phyloP scores from a whole-genome alignment of 2,113 vertebrate species.

The Scomber scombrus region DNA sequence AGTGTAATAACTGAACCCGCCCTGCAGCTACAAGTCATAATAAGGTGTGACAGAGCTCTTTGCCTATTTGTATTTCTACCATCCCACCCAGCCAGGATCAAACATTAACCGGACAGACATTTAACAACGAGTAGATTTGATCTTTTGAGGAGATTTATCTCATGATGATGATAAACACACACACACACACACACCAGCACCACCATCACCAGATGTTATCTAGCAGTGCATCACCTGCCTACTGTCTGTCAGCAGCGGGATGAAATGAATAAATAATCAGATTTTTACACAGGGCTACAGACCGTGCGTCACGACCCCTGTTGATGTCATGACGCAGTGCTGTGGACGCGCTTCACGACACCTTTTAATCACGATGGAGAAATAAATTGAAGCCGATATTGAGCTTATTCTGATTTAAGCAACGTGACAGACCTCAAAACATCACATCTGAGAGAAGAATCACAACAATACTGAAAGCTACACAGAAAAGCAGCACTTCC shows the following conservation, averaged over 20 bases:
- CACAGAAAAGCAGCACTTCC: not conserved
- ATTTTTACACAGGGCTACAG: not conserved
- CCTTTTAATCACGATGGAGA: not conserved
- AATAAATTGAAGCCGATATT: not conserved
- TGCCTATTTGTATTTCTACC: not conserved
- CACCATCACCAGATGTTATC: not conserved
- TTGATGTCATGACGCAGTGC: not conserved
- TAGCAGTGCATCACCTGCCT: constrained; percentile 2
- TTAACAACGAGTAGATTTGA: too few relatives aligned
- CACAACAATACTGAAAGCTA: too few relatives aligned
- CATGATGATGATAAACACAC: too few relatives aligned
- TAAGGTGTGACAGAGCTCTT: constrained; percentile 7
- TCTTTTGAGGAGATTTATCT: not conserved
- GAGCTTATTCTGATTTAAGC: too few relatives aligned
- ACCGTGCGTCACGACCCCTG: constrained; percentile 35
- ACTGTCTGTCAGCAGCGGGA: constrained; percentile 19
- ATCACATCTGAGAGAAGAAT: not conserved
- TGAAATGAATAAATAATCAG: constrained; percentile 11
- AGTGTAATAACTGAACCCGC: not conserved
- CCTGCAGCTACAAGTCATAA: not conserved
- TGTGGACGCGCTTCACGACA: not conserved
- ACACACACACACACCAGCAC: too few relatives aligned
- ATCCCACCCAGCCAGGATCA: not conserved
- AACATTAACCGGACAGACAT: constrained; percentile 10
- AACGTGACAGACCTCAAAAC: too few relatives aligned